Evolutionary conservation across 2,888 invertebrate species (phyloP), one percentile per base, ranked within the genome.

Genomic region (Branchellion lobata): DNA sequence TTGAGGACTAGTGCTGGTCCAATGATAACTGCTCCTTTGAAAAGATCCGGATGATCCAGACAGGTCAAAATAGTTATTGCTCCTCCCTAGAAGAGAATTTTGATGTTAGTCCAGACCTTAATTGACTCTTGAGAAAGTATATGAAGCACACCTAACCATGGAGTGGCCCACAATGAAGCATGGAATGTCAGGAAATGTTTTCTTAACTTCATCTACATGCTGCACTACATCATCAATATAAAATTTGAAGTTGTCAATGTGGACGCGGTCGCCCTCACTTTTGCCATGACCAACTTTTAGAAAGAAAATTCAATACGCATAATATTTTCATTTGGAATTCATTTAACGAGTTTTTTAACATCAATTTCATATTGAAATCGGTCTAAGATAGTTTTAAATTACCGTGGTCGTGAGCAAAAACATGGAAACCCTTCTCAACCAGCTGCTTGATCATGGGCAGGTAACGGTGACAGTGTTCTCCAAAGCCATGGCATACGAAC

Each of bases 161-260:
- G 89, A 89, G 84, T 89, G 89, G n/a, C 88, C 89, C 53, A 88
- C 83, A 24, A 88, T 82, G 82, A 87, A 88, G 33, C 86, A 82
- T 0, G 87, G 87, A n/a, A 86, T 75, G 21, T 83, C 81, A 14
- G 86, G 85, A 81, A 85, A 85, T 47, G 84, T 84, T 29, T 84
- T 81, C 74, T 85, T 85, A 11, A 88, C 83, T 24, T 83, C 81
- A 57, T 87, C 86, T 40, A 85, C 83, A 82, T 89, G 88, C 27
- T 83, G 82, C 65, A 87, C 85, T 14, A 88, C 84, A 83, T 88
- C 89, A 1, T 83, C 80, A 0, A 85, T 85, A 83, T 87, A 88
- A 27, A 85, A 83, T 33, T 85, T 83, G 57, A 88, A 86, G 27
- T 84, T 80, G 18, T 84, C 82, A 11, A 88, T 83, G 77, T 87